Evolutionary conservation across 2,113 vertebrate genomes (phyloP), one percentile per base, ranked within the genome.

Genomic region (Pteronura brasiliensis): DNA sequence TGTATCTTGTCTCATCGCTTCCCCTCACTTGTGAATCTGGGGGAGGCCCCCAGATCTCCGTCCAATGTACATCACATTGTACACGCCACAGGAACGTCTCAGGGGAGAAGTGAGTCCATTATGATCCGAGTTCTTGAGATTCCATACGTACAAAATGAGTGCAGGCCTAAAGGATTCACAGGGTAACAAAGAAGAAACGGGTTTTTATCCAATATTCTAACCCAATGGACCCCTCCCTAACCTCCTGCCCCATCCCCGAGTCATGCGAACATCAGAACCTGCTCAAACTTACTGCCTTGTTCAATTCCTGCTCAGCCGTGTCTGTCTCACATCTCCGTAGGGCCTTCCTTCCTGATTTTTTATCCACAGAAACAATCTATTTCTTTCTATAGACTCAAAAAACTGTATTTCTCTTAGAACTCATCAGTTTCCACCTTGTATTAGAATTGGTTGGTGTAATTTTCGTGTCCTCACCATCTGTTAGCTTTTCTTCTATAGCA

Each of bases 211-310:
- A 49, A 34, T 74, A 61, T 25, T 63, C 23, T 25, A 29, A 47
- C 2, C 4, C 31, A 17, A 3, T 21, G 9, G 10, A 3, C 7
- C 34, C 4, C 12, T 49, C 1, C 11, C n/a, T 39, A 36, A 2
- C 44, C 4, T 11, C 36, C 4, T 49, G 42, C 2, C 3, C 29
- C 5, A 55, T 5, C 8, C 13, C 25, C 63, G 31, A 74, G 65
- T 59, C 36, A 84, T 10, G 25, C 3, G 11, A 34, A 7, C 44
- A 23, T 63, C 31, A 55, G 44, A 65, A 67, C 23, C 2, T 2
- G 7, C 27, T 7, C 55, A 10, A 12, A n/a, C 2, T 86, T 7
- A 39, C 65, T 71, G 86, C 11, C 59, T 57, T 6, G 4, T 65
- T 81, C 74, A 36, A 39, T 15, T 76, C 13, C 49, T 21, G 34